Percentiles rank a stretch among this genome's conserved stretches.
Conservation (phyloP, 2,113 vertebrate species). For the Scytalopus superciliaris region DNA sequence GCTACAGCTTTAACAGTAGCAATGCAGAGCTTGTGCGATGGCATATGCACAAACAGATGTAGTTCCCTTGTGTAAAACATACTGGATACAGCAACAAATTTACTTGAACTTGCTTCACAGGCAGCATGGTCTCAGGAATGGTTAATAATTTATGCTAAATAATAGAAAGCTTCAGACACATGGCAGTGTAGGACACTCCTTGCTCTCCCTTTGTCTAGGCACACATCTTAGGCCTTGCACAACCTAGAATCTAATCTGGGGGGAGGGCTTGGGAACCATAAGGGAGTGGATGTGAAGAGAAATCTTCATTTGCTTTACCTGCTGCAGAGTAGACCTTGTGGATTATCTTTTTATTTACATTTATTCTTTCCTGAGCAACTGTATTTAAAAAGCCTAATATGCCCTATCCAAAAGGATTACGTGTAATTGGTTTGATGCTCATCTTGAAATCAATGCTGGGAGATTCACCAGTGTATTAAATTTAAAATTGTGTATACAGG, state of each 20-base stretch:
- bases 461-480: neutral
- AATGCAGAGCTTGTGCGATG: neutral
- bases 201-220: neutral
- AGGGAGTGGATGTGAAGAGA: neutral
- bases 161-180: constrained; percentile 13
- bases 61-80: neutral
- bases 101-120: constrained; percentile 2
- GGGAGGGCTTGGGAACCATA: neutral
- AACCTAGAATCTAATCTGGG: neutral
- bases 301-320: neutral
- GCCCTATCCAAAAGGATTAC: neutral
- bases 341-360: neutral
- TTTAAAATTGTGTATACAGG: neutral
- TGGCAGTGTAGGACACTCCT: neutral
- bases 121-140: neutral
- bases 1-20: neutral
- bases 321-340: neutral
- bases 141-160: constrained; percentile 49
- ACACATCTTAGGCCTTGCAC: neutral
- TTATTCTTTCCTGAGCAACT: neutral
- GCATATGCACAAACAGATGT: constrained; percentile 15
- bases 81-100: neutral
- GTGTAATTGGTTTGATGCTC: neutral
- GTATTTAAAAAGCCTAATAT: neutral
- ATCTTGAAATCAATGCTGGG: neutral